Evolutionary conservation across 2,113 vertebrate genomes (phyloP), one percentile per base, ranked within the genome.

Genomic region (Brachypteracias leptosomus): DNA sequence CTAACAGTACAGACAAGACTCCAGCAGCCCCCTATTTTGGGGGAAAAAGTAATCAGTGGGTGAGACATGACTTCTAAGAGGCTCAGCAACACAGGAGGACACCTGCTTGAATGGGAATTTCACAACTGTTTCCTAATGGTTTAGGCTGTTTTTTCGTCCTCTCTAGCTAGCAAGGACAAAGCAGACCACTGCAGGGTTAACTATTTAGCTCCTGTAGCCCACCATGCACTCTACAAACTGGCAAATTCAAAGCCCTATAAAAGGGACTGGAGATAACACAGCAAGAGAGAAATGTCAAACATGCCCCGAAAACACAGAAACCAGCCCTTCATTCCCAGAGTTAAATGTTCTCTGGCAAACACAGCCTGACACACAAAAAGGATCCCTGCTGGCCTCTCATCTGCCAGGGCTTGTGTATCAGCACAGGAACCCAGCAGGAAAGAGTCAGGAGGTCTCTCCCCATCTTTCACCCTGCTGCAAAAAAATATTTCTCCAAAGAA

Each of bases 371-470:
- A 84, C n/a, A 93, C 73, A 90, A 49, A 88, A 58, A 86, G 71
- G 62, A 96, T 59, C 93, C 97, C 94, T 95, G 95, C 95, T 96
- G 97, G 93, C 88, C 93, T 97, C 62, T 95, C 96, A 97, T 96
- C 96, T 97, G 97, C 76, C 95, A 93, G 31, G 33, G 49, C 35
- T 94, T 85, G 35, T 74, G 73, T 49, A 94, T 88, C 80, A 90
- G 70, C 61, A 55, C 74, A 90, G 71, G 90, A 93, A 72, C 89
- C 75, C 93, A 95, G 90, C 95, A 96, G 11, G 88, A 75, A 80
- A 85, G 62, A 87, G 67, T 94, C 63, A 88, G 58, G 49, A 95
- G 65, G 88, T 90, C 76, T 74, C 58, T 75, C 81, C 81, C 65
- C 79, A 84, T 73, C 65, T 93, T 94, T 72, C 72, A 95, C 26